Conservation (phyloP, 2,888 invertebrate species). For the Diarsia rubi region DNA sequence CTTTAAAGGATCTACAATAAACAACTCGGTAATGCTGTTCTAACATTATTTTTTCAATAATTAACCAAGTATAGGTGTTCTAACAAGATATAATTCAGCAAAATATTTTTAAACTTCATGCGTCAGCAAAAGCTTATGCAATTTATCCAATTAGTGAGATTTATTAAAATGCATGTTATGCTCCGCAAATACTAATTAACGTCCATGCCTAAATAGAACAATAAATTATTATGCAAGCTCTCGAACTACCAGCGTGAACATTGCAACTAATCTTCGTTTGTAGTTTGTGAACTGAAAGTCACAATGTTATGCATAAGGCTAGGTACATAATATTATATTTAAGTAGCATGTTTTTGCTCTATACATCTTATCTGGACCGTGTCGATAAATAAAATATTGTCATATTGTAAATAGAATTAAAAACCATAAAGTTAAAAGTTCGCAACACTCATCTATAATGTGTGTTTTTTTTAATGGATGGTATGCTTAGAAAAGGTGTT, state of each 20-base stretch:
- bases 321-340: not conserved
- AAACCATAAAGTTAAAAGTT: not conserved
- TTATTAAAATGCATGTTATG: not conserved
- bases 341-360: not conserved
- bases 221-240: slow-evolving; percentile 26
- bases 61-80: not conserved
- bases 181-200: slow-evolving; percentile 8
- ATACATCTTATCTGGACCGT: not conserved
- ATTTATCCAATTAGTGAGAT: not conserved
- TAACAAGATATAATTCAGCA: not conserved
- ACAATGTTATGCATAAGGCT: not conserved
- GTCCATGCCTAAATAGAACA: not conserved
- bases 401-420: not conserved
- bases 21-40: not conserved
- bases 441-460: not conserved
- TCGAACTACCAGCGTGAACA: slow-evolving; percentile 21
- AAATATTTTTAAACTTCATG: not conserved
- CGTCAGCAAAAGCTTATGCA: not conserved
- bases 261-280: slow-evolving; percentile 40
- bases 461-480: not conserved
- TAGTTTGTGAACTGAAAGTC: slow-evolving; percentile 14
- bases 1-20: not conserved
- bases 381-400: not conserved
- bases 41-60: not conserved
- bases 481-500: not conserved